phyloP scores from a whole-genome alignment of 1,140 invertebrate species.

The Diploscapter pachys region DNA sequence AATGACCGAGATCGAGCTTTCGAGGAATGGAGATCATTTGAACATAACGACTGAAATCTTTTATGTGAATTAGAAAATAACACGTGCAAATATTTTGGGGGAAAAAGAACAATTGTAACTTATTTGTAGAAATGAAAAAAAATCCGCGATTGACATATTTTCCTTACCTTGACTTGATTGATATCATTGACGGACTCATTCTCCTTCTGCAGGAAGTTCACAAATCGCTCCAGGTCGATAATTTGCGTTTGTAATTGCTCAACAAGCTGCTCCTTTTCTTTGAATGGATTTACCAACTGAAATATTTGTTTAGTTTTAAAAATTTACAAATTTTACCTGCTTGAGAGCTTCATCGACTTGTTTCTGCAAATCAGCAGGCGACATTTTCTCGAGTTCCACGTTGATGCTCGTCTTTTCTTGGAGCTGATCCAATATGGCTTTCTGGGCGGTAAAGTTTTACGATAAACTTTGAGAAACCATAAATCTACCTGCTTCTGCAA shows the following conservation, averaged over 20 bases:
- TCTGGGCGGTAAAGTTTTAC: conserved; percentile 79
- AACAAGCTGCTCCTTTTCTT: conserved; percentile 92
- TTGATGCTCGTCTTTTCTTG: conserved; percentile 74
- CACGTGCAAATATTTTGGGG: too few relatives aligned
- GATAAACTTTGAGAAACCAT: conserved; percentile 78
- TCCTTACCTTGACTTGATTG: conserved; percentile 16
- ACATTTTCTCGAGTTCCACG: conserved; percentile 71
- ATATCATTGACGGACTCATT: conserved; percentile 14
- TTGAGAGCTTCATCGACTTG: conserved; percentile 75
- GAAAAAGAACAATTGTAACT: too few relatives aligned
- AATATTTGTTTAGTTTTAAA: conserved; percentile 50
- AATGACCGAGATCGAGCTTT: conserved; percentile 63
- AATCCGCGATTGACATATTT: too few relatives aligned
- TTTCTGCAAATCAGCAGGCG: conserved; percentile 74
- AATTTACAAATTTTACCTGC: conserved; percentile 63
- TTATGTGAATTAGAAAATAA: too few relatives aligned
- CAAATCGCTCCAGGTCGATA: conserved; percentile 90
- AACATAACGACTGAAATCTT: too few relatives aligned
- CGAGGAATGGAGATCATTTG: too few relatives aligned
- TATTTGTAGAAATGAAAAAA: too few relatives aligned
- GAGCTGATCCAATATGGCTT: conserved; percentile 77
- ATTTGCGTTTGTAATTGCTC: conserved; percentile 88
- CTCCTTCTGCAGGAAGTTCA: conserved; percentile 84
- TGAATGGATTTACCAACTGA: conserved; percentile 84
- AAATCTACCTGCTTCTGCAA: conserved; percentile 43